These are phyloP conservation scores for Xenentodon cancila DNA, from an alignment of 2,797 vertebrate species.

Conservation along the genomic window DNA sequence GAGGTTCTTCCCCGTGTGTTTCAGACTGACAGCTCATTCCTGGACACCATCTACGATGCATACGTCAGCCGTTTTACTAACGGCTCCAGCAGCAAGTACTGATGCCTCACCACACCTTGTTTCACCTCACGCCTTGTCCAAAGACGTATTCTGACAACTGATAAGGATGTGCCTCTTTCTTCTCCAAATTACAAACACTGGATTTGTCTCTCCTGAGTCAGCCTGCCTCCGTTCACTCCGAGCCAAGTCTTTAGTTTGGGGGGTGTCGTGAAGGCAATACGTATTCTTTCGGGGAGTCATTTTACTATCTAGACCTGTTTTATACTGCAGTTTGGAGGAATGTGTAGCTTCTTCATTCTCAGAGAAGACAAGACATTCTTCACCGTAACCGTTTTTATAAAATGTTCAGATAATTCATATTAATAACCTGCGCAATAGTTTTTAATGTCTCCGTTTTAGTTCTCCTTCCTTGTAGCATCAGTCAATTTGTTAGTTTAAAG, in stretches of 20 bases:
- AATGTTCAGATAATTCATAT: too few species aligned
- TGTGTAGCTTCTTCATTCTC: constrained; percentile 15
- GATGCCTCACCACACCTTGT: constrained; percentile 47
- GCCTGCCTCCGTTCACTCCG: constrained; percentile 6
- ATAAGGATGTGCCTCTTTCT: constrained; percentile 20
- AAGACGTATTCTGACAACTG: constrained; percentile 17
- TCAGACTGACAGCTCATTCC: constrained; percentile 92
- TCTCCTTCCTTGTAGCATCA: constrained; percentile 13
- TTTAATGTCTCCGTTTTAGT: constrained; percentile 5
- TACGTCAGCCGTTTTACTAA: constrained; percentile 86
- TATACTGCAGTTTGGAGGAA: constrained; percentile 1
- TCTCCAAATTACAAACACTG: not conserved
- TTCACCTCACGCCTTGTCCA: constrained; percentile 18
- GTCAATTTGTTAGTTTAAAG: constrained; percentile 20
- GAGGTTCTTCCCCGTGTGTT: constrained; percentile 51
- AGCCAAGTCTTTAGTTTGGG: not conserved
- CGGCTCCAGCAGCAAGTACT: constrained; percentile 73
- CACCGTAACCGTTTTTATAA: constrained; percentile 13
- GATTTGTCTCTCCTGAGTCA: constrained; percentile 22
- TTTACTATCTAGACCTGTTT: too few species aligned
- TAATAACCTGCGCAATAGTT: not conserved
- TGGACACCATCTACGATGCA: constrained; percentile 92
- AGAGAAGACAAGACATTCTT: constrained; percentile 14
- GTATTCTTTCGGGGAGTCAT: not conserved
- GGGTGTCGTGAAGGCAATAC: not conserved